Conservation (phyloP, 2,113 vertebrate species). For the Macquaria australasica region DNA sequence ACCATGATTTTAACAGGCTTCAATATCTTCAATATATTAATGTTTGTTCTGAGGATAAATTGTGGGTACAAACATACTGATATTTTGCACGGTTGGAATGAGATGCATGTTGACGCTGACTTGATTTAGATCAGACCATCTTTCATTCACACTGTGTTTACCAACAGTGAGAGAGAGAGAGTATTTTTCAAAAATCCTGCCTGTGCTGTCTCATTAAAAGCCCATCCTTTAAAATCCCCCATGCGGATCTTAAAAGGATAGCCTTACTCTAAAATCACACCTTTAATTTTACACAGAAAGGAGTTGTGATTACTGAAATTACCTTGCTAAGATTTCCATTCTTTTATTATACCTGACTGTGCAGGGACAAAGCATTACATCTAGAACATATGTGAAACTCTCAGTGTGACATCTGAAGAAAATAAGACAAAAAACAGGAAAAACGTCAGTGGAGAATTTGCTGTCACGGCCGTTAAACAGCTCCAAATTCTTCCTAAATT, state of each 20-base stretch:
- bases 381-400: neutral
- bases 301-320: conserved; percentile 5
- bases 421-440: neutral
- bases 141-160: conserved; percentile 54
- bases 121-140: conserved; percentile 47
- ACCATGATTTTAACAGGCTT: neutral
- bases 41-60: conserved; percentile 45
- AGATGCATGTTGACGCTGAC: conserved; percentile 44
- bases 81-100: conserved; percentile 63
- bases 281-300: conserved; percentile 17
- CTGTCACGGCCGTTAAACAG: conserved; percentile 10
- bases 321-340: neutral
- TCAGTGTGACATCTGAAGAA: conserved; percentile 4
- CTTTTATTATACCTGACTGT: neutral
- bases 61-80: conserved; percentile 54
- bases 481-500: conserved; percentile 1
- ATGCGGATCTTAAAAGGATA: conserved; percentile 24
- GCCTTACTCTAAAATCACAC: conserved; percentile 8
- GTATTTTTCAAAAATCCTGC: conserved; percentile 41
- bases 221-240: conserved; percentile 35
- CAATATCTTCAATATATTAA: neutral
- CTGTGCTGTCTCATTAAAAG: conserved; percentile 39
- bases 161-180: conserved; percentile 35
- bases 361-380: neutral
- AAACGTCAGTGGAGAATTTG: neutral